phyloP scores from a whole-genome alignment of 35 echinoderm and acorn worm genomes.

The Ptychodera flava region DNA sequence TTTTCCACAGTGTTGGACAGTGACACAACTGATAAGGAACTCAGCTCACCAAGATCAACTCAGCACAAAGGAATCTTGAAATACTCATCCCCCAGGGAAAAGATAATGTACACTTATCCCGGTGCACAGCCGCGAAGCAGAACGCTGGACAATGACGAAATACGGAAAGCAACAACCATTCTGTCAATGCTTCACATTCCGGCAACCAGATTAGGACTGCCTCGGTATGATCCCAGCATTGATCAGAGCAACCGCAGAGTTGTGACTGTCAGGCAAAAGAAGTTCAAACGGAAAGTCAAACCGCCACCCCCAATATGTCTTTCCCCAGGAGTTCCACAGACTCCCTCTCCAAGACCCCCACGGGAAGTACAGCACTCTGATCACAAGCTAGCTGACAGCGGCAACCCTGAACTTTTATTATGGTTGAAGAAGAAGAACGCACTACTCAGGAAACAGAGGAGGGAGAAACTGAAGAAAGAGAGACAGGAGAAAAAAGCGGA shows the following conservation, averaged over 20 bases:
- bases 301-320: background rate
- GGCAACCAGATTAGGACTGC: background rate
- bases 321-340: background rate
- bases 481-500: conserved; percentile 19
- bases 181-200: background rate
- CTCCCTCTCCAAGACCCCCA: conserved; percentile 9
- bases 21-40: background rate
- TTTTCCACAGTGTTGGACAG: background rate
- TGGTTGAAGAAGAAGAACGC: conserved; percentile 45
- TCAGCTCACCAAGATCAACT: background rate
- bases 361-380: conserved; percentile 27
- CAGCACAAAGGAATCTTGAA: background rate
- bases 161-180: background rate
- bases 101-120: background rate
- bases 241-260: background rate
- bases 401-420: conserved; percentile 36
- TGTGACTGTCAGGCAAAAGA: background rate
- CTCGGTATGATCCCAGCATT: background rate
- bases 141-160: background rate
- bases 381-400: conserved; percentile 23
- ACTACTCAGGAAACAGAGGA: conserved; percentile 27
- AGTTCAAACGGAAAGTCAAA: conserved; percentile 6
- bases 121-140: background rate
- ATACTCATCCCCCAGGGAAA: background rate
- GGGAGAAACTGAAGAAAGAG: conserved; percentile 25